phyloP scores from a whole-genome alignment of 2,113 vertebrate genomes.

The Amblyopsis rosae region DNA sequence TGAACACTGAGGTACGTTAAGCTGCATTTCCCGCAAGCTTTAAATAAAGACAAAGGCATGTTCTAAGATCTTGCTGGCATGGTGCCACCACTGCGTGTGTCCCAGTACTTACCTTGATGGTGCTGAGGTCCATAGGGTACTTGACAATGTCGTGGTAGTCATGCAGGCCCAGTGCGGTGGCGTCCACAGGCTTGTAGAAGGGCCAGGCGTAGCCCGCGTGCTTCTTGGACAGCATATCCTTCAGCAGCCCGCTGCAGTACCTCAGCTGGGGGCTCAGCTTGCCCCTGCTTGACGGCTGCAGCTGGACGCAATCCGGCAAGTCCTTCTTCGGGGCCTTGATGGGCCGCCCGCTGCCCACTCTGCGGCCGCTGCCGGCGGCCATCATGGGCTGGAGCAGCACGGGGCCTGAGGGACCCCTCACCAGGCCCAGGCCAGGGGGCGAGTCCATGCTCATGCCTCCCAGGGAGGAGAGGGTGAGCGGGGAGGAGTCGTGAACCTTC shows the following conservation, averaged over 20 bases:
- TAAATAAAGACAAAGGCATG: too few species aligned
- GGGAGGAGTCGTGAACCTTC: conserved; percentile 68
- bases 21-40: too few species aligned
- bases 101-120: conserved; percentile 76
- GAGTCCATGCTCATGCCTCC: conserved; percentile 63
- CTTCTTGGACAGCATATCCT: conserved; percentile 92
- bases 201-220: conserved; percentile 94
- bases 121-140: conserved; percentile 95
- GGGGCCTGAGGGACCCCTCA: conserved; percentile 51
- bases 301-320: conserved; percentile 87
- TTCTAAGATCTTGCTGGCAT: too few species aligned
- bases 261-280: conserved; percentile 88
- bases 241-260: conserved; percentile 91
- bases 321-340: conserved; percentile 94
- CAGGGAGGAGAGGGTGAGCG: conserved; percentile 66
- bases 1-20: too few species aligned
- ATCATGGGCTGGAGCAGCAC: conserved; percentile 66
- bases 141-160: conserved; percentile 98
- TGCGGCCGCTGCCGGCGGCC: conserved; percentile 64
- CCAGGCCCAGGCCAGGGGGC: conserved; percentile 62
- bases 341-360: conserved; percentile 88
- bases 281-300: conserved; percentile 82
- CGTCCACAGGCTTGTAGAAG: conserved; percentile 94
- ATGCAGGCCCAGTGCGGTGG: conserved; percentile 86
- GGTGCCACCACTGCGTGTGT: neutral